Conservation (phyloP, 1,140 invertebrate species). For the Neuroterus valhalla region DNA sequence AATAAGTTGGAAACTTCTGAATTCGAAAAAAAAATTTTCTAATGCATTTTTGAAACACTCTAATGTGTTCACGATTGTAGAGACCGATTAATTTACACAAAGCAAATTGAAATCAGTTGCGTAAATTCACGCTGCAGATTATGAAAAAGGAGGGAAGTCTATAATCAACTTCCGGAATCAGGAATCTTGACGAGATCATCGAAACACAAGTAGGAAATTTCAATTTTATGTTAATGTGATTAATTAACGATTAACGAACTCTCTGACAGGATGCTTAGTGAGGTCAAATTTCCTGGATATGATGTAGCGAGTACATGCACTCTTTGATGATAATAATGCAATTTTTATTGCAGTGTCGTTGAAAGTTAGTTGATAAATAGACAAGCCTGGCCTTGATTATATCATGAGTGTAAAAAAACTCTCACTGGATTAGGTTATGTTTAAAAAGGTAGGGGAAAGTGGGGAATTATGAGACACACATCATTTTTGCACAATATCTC, state of each 20-base stretch:
- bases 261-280: not conserved
- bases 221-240: not conserved
- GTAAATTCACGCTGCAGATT: not conserved
- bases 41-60: no score
- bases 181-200: not conserved
- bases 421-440: no score
- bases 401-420: no score
- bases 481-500: no score
- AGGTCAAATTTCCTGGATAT: conserved; percentile 27
- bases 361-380: no score
- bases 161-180: conserved; percentile 5
- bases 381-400: no score
- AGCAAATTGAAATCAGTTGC: not conserved
- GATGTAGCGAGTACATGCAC: not conserved
- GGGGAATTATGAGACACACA: no score
- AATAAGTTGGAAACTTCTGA: no score
- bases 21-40: no score
- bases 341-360: not conserved
- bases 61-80: not conserved
- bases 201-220: not conserved
- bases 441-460: no score
- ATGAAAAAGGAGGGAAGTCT: not conserved
- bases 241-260: not conserved
- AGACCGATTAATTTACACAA: not conserved
- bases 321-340: not conserved